Evolutionary conservation across 2,797 vertebrate genomes (phyloP).

Genomic region (Sorex maritimensis): DNA sequence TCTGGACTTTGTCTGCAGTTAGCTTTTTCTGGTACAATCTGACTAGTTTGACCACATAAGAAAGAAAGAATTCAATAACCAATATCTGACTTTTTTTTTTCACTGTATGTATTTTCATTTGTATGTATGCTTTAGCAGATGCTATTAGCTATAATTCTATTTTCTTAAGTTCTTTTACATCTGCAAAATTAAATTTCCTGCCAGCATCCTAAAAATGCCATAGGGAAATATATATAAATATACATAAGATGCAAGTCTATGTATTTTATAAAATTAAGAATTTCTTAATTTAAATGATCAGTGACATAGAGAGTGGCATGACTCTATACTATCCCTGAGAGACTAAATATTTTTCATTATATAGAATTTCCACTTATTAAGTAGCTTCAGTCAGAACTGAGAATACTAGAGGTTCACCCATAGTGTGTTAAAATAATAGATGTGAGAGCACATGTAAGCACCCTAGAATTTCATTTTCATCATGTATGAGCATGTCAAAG

Average conservation of each 20-base stretch:
- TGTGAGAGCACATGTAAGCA: background rate
- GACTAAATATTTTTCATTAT: conserved; percentile 41
- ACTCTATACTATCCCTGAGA: background rate
- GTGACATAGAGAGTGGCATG: conserved; percentile 30
- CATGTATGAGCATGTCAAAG: background rate
- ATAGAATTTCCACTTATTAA: conserved; percentile 55
- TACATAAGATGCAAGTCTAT: conserved; percentile 38
- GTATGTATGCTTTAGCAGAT: conserved; percentile 39
- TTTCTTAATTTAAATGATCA: conserved; percentile 56
- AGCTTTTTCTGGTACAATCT: conserved; percentile 27
- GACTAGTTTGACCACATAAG: background rate
- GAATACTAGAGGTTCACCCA: background rate
- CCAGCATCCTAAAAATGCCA: conserved; percentile 67
- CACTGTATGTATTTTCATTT: conserved; percentile 21
- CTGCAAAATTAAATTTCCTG: conserved; percentile 70
- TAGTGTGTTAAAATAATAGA: background rate
- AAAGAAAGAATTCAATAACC: conserved; percentile 33
- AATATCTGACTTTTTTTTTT: conserved; percentile 21
- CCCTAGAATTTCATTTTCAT: conserved; percentile 56
- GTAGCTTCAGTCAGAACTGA: conserved; percentile 42
- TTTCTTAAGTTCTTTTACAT: conserved; percentile 59
- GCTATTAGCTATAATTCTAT: conserved; percentile 49
- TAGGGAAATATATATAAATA: background rate
- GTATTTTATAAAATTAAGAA: conserved; percentile 68
- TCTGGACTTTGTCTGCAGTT: background rate